Conservation (phyloP, 2,113 vertebrate species). For the Orthonyx spaldingii region DNA sequence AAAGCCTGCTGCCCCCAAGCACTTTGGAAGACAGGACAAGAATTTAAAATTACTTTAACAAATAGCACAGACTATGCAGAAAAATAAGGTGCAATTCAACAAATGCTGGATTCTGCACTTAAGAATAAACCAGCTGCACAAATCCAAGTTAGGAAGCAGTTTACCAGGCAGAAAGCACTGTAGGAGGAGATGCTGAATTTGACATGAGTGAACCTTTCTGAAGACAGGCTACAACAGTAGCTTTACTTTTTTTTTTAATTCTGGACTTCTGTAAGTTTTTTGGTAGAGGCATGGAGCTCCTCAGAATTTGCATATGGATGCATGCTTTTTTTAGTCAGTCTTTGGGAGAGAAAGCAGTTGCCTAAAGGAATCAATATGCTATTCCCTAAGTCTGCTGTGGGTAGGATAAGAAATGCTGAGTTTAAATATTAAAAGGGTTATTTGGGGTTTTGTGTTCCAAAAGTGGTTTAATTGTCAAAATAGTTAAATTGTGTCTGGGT, state of each 20-base stretch:
- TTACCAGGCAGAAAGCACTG: neutral
- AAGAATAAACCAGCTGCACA: neutral
- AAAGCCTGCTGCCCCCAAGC: constrained; percentile 5
- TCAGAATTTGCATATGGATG: neutral
- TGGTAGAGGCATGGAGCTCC: neutral
- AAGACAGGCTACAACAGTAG: neutral
- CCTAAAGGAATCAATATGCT: neutral
- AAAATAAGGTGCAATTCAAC: constrained; percentile 1
- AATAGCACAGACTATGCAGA: neutral
- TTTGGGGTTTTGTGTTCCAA: neutral
- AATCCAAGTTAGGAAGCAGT: neutral
- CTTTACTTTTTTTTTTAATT: neutral
- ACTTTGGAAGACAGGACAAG: constrained; percentile 16
- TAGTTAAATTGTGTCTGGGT: neutral
- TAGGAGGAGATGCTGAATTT: neutral
- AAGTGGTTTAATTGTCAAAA: neutral
- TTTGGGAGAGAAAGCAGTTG: neutral
- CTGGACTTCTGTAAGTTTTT: neutral
- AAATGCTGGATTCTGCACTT: neutral
- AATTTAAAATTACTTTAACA: constrained; percentile 34
- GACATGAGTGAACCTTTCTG: neutral
- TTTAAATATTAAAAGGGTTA: neutral
- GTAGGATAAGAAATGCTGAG: neutral
- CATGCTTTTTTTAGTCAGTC: neutral
- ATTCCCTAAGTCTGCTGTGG: neutral